Base-by-base conservation (phyloP, 2,888 invertebrate genomes). In the Dynastes tityus region DNA sequence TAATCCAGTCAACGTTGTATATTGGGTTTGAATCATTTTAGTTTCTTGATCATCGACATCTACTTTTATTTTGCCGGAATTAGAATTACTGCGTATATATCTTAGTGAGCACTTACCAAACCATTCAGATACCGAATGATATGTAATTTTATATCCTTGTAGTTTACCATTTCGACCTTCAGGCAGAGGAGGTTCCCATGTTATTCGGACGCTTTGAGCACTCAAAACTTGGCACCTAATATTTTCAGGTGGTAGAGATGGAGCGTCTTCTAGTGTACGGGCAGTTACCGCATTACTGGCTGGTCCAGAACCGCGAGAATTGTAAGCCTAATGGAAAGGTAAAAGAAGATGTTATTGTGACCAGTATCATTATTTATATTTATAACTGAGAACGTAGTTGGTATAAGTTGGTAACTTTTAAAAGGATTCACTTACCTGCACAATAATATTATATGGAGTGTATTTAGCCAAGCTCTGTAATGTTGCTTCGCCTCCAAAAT, bases 181-280 rank as follows among this genome's bases (percentile, higher is more conserved):
- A 70, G 92, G 89, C 71, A 94, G 93, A 29, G 96, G 96, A 22
- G 95, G 93, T 83, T 95, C 95, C 96, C 96, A 97, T 79, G 95
- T 93, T 83, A 96, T 94, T 86, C 95, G 94, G 81, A 96, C 92
- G 81, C 95, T 96, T 88, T 96, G 95, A 32, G 96, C 96, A 84
- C 95, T 95, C 78, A 95, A 89, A 29, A 96, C 94, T 77, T 94
- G 93, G 88, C 96, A 96, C 82, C 94, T 94, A 29, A 96, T 92
- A 84, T 94, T 93, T 85, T 95, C 95, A 2, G 96, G 96, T 27
- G 96, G 94, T 74, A 94, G 92, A 85, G 96, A 96, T 76, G 98
- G 98, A 16, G 96, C 94, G 89, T 96, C 96, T 90, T 96, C 96
- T 89, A 95, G 91, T 76, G 96, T 96, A 84, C 94, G 93, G 4